phyloP scores from a whole-genome alignment of 2,797 vertebrate species.

The Hoplostethus atlanticus region DNA sequence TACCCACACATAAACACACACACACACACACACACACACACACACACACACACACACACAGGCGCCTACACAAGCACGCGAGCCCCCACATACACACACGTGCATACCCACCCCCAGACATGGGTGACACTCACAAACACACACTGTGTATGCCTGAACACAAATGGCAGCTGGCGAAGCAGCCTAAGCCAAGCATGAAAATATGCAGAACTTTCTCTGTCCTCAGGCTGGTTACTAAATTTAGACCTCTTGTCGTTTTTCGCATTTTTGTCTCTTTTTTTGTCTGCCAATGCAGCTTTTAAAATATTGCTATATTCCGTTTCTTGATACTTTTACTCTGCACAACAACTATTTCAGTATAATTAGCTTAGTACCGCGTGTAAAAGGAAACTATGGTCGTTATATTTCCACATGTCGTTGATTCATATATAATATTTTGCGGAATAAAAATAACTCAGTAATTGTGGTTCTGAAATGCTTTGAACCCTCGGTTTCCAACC shows the following conservation, averaged over 20 bases:
- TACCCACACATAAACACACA: conserved; percentile 12
- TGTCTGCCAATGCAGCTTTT: conserved; percentile 32
- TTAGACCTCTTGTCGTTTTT: conserved; percentile 53
- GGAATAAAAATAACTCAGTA: neutral
- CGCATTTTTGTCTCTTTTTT: conserved; percentile 23
- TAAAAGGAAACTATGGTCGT: neutral
- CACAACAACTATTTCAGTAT: neutral
- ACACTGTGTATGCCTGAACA: conserved; percentile 58
- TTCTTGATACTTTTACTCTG: neutral
- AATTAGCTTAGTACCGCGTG: neutral
- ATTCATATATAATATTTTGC: neutral
- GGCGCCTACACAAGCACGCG: conserved; percentile 1
- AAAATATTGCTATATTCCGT: neutral
- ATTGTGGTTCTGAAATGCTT: conserved; percentile 3
- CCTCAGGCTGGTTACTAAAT: conserved; percentile 74
- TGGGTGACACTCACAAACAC: conserved; percentile 64
- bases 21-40: conserved; percentile 5
- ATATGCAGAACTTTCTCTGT: conserved; percentile 74
- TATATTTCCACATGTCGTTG: neutral
- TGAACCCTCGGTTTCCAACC: neutral
- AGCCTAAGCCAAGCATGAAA: conserved; percentile 76
- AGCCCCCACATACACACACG: conserved; percentile 19
- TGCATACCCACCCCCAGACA: conserved; percentile 45
- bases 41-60: conserved; percentile 19
- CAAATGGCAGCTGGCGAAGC: conserved; percentile 73